A percentile compares a stretch with the other conserved stretches of the same genome.
Conservation (phyloP, 2,888 invertebrate species). For the Drosophila limbata region DNA sequence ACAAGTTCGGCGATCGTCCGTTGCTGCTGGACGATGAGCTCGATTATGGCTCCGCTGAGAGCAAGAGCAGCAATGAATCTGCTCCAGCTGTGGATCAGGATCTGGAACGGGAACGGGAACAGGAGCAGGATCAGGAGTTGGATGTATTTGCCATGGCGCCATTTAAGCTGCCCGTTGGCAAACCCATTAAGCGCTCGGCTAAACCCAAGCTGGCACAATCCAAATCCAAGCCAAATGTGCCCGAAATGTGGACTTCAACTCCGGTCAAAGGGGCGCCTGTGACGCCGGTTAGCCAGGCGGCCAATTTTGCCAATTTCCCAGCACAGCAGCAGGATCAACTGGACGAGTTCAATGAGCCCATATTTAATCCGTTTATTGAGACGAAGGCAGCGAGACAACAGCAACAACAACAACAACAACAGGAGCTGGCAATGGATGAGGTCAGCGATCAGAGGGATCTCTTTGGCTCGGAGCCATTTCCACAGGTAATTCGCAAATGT, state of each 20-base stretch:
- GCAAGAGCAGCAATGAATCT: conserved; percentile 78
- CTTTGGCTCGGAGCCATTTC: conserved; percentile 85
- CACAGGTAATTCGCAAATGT: conserved; percentile 84
- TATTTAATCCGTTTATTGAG: conserved; percentile 84
- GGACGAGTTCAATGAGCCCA: conserved; percentile 85
- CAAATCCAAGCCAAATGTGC: conserved; percentile 46
- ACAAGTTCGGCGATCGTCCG: conserved; percentile 91
- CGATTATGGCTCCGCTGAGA: conserved; percentile 87
- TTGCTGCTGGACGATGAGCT: conserved; percentile 91
- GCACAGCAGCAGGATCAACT: conserved; percentile 44
- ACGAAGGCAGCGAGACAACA: conserved; percentile 28
- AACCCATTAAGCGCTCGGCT: conserved; percentile 72
- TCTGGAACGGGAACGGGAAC: not conserved
- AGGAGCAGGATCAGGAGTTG: conserved; percentile 82
- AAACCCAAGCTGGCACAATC: conserved; percentile 43
- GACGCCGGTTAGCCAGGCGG: conserved; percentile 41
- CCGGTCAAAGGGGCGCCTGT: conserved; percentile 74
- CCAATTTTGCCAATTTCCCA: conserved; percentile 64
- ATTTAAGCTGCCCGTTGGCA: conserved; percentile 86
- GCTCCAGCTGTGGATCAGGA: conserved; percentile 35
- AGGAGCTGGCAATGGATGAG: conserved; percentile 42
- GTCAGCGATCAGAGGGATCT: conserved; percentile 80
- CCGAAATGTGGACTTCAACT: conserved; percentile 84
- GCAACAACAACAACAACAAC: conserved; percentile 8
- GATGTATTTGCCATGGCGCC: conserved; percentile 91